These are phyloP conservation scores for Adelphocoris suturalis DNA, from an alignment of 2,888 invertebrate genomes.

Conservation along the genomic window DNA sequence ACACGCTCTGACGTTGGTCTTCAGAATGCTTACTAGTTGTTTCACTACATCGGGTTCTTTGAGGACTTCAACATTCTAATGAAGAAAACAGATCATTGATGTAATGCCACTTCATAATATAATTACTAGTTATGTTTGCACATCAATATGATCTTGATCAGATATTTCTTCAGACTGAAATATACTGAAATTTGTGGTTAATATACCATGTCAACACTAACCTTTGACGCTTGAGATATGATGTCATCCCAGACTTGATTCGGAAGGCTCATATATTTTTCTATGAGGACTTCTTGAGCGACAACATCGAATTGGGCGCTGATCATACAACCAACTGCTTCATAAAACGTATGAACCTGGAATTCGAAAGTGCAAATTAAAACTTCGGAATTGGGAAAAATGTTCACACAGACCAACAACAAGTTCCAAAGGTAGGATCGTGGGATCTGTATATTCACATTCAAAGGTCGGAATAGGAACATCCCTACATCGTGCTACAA, in stretches of 20 bases:
- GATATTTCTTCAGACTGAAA: too few relatives aligned
- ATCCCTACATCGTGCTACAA: too few relatives aligned
- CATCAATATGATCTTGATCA: too few relatives aligned
- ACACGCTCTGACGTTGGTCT: conserved; percentile 99
- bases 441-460: too few relatives aligned
- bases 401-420: neutral
- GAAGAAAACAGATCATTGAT: conserved; percentile 72
- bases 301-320: conserved; percentile 95
- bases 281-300: conserved; percentile 95
- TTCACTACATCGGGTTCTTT: conserved; percentile 98
- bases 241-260: conserved; percentile 99
- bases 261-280: conserved; percentile 97
- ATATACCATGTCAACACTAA: conserved; percentile 75
- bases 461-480: too few relatives aligned
- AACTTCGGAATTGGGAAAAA: too few relatives aligned
- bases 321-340: conserved; percentile 99
- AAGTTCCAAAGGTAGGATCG: neutral
- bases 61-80: conserved; percentile 93
- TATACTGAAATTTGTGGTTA: too few relatives aligned
- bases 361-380: conserved; percentile 36
- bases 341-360: conserved; percentile 96
- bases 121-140: too few relatives aligned
- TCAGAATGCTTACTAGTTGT: conserved; percentile 97
- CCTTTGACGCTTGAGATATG: conserved; percentile 95
- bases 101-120: neutral